Percentiles rank a stretch among this genome's conserved stretches.
These are phyloP conservation scores for Poeciliopsis prolifica DNA, from an alignment of 2,113 vertebrate species.

Conservation along the genomic window DNA sequence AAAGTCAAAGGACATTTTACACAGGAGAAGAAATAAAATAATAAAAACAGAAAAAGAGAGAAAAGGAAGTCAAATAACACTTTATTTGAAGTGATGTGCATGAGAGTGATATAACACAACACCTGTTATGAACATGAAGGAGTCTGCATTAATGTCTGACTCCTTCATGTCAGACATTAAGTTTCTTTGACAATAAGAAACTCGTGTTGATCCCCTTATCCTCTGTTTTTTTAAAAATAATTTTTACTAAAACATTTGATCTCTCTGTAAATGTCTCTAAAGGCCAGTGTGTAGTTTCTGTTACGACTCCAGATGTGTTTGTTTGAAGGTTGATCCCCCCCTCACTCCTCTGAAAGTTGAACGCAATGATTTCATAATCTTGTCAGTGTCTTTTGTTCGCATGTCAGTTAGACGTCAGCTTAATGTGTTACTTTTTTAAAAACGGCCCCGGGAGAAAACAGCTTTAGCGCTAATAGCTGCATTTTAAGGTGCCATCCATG, in stretches of 20 bases:
- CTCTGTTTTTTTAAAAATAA: background rate
- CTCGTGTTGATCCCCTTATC: background rate
- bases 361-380: conserved; percentile 31
- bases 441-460: conserved; percentile 13
- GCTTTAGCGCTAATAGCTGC: conserved; percentile 13
- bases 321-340: conserved; percentile 17
- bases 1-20: background rate
- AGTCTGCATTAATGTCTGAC: too few relatives aligned
- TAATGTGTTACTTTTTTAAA: conserved; percentile 36
- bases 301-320: background rate
- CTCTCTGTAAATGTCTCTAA: background rate
- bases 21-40: background rate
- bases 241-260: background rate
- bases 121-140: too few relatives aligned
- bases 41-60: background rate
- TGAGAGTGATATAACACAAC: too few relatives aligned
- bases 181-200: background rate
- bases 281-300: background rate
- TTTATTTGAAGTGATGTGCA: too few relatives aligned
- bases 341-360: conserved; percentile 21
- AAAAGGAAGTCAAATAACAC: background rate
- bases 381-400: conserved; percentile 41
- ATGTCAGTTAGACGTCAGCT: conserved; percentile 48
- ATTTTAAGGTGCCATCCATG: conserved; percentile 17
- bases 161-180: too few relatives aligned